These are phyloP conservation scores for Labeo rohita DNA, from an alignment of 2,113 vertebrate genomes.

Conservation along the genomic window DNA sequence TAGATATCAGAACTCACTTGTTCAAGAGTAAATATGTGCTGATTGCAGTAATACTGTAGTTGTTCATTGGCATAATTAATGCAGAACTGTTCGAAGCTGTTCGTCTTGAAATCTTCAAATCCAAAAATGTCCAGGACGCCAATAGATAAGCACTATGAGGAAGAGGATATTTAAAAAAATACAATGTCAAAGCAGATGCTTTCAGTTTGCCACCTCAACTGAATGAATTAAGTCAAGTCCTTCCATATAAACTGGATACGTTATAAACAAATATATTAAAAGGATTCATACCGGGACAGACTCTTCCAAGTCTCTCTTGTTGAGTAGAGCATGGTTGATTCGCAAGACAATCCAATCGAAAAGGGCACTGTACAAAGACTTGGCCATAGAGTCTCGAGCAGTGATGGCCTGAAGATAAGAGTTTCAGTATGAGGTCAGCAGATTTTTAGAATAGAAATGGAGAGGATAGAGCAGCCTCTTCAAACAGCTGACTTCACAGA, in stretches of 20 bases:
- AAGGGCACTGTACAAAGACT: conserved; percentile 89
- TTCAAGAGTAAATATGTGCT: conserved; percentile 88
- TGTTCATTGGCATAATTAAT: conserved; percentile 94
- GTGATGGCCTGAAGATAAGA: conserved; percentile 77
- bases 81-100: conserved; percentile 96
- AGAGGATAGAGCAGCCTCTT: neutral
- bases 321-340: conserved; percentile 93
- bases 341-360: conserved; percentile 96
- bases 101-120: conserved; percentile 90
- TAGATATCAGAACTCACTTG: conserved; percentile 76
- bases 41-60: conserved; percentile 91
- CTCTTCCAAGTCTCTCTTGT: conserved; percentile 91
- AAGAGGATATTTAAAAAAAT: neutral
- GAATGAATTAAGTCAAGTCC: neutral
- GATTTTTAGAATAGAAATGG: neutral
- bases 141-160: conserved; percentile 85
- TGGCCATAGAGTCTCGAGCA: conserved; percentile 93
- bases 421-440: neutral
- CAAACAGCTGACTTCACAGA: neutral
- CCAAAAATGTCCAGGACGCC: conserved; percentile 95
- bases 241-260: neutral
- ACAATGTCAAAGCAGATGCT: neutral
- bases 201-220: neutral
- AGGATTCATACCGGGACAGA: conserved; percentile 82
- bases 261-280: neutral